A percentile compares a stretch with the other conserved stretches of the same genome.
Evolutionary conservation across 2,113 vertebrate species (phyloP).

Genomic region (Myrmecobius fasciatus): DNA sequence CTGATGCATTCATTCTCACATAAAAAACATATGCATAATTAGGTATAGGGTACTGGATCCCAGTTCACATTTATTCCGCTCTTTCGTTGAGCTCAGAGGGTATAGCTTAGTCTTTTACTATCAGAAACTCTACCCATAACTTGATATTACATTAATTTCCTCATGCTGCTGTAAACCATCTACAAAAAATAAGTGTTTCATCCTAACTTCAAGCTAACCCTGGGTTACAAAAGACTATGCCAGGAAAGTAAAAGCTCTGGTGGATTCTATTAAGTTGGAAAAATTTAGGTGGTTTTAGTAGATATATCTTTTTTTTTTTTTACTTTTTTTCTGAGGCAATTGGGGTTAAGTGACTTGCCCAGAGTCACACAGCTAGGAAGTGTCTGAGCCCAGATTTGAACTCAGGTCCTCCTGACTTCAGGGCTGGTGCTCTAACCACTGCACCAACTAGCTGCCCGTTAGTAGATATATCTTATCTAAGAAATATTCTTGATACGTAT

Average conservation of each 20-base stretch:
- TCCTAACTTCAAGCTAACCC: not conserved
- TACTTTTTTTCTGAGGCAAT: no score
- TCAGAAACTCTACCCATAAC: not conserved
- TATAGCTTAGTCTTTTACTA: not conserved
- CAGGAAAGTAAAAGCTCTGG: not conserved
- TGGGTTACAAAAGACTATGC: not conserved
- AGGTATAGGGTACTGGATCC: not conserved
- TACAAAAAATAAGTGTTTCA: not conserved
- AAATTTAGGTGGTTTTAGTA: not conserved
- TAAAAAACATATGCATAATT: not conserved
- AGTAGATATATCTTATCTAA: not conserved
- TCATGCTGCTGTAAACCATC: not conserved
- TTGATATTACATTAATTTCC: not conserved
- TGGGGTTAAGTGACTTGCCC: no score
- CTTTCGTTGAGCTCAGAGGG: not conserved
- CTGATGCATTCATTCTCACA: not conserved
- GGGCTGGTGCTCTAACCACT: no score
- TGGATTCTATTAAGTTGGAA: not conserved
- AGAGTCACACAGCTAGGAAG: no score
- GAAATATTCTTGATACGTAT: not conserved
- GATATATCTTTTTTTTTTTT: no score
- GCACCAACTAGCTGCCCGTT: no score
- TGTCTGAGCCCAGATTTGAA: no score
- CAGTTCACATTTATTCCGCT: not conserved
- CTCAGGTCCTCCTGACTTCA: no score